These are phyloP conservation scores for Cirrhinus mrigala DNA, from an alignment of 2,797 vertebrate genomes.

Conservation along the genomic window DNA sequence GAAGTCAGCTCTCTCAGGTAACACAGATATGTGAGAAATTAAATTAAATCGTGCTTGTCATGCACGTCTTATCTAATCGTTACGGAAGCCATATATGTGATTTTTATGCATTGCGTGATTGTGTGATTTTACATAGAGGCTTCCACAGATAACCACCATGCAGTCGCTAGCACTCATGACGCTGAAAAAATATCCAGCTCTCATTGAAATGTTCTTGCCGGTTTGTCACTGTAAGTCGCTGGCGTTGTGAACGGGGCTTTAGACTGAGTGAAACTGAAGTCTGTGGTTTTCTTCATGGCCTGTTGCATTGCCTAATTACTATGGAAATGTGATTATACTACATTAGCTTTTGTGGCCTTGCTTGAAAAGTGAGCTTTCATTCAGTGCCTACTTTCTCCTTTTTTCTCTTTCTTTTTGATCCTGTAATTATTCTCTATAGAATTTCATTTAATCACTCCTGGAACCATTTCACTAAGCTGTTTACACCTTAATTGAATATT, in stretches of 20 bases:
- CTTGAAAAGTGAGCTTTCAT: slow-evolving; percentile 28
- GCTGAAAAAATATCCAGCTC: not conserved
- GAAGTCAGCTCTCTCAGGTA: slow-evolving; percentile 87
- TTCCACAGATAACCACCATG: not conserved
- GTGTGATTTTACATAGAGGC: not conserved
- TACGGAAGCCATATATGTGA: not conserved
- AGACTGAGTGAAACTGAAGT: slow-evolving; percentile 19
- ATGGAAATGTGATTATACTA: slow-evolving; percentile 41
- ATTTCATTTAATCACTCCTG: slow-evolving; percentile 33
- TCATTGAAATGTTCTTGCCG: slow-evolving; percentile 13
- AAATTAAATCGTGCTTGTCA: not conserved
- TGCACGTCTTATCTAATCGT: not conserved
- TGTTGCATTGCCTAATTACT: slow-evolving; percentile 26
- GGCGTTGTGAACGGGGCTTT: slow-evolving; percentile 19
- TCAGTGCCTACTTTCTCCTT: slow-evolving; percentile 19
- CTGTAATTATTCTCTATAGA: slow-evolving; percentile 36
- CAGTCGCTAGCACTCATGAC: too few species aligned
- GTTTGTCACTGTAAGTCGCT: not conserved
- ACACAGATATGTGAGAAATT: not conserved
- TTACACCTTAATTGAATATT: slow-evolving; percentile 50
- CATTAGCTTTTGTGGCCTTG: slow-evolving; percentile 48
- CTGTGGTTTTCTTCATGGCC: slow-evolving; percentile 31
- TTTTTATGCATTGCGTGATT: not conserved
- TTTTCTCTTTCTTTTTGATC: slow-evolving; percentile 29
- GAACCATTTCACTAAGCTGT: slow-evolving; percentile 44